These are phyloP conservation scores for Gobiocypris rarus DNA, from an alignment of 2,113 vertebrate species.

Conservation along the genomic window DNA sequence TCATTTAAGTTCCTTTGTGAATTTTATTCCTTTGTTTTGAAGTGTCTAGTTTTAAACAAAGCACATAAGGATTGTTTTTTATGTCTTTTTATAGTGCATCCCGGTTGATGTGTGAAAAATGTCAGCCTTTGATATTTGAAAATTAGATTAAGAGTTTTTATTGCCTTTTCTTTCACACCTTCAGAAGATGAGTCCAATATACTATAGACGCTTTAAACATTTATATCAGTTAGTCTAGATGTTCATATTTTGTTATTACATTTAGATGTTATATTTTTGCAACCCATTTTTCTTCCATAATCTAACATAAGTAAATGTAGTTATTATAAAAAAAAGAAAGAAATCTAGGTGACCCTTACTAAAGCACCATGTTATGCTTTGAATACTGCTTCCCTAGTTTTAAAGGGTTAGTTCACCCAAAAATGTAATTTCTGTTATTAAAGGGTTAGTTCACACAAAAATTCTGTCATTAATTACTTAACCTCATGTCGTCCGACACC, in stretches of 20 bases:
- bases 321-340: no score
- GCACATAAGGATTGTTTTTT: background rate
- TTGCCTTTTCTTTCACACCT: background rate
- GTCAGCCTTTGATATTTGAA: background rate
- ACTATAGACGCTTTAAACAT: background rate
- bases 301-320: background rate
- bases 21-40: background rate
- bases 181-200: background rate
- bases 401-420: no score
- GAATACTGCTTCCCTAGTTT: background rate
- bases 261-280: background rate
- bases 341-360: background rate
- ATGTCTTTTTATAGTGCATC: background rate
- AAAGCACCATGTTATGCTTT: background rate
- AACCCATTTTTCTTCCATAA: background rate
- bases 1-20: constrained; percentile 20
- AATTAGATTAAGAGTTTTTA: background rate
- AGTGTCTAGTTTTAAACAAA: background rate
- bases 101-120: constrained; percentile 18
- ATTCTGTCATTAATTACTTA: no score
- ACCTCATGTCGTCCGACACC: no score
- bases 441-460: no score
- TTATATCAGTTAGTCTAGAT: background rate
- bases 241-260: background rate
- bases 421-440: no score